phyloP scores from a whole-genome alignment of 2,113 vertebrate species.

The Cardinalis cardinalis region DNA sequence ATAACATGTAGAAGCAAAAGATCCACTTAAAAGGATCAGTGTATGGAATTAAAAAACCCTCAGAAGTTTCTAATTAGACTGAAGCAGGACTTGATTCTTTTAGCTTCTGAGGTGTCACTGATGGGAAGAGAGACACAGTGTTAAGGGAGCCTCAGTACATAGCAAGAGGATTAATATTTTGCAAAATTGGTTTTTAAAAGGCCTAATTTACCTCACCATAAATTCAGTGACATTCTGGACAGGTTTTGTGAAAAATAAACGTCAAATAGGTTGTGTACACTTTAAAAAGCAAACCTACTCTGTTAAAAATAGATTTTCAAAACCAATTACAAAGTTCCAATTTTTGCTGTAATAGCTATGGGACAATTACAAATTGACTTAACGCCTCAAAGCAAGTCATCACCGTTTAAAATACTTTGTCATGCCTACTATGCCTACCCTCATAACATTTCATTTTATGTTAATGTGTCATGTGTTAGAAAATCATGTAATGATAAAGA shows the following conservation, averaged over 20 bases:
- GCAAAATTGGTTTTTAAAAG: constrained; percentile 9
- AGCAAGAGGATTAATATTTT: constrained; percentile 35
- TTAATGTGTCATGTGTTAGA: constrained; percentile 54
- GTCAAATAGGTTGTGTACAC: background rate
- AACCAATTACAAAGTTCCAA: constrained; percentile 47
- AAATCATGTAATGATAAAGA: constrained; percentile 56
- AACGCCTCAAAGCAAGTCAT: constrained; percentile 58
- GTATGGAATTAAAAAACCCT: background rate
- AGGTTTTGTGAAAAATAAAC: background rate
- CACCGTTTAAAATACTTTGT: constrained; percentile 43
- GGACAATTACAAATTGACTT: constrained; percentile 59
- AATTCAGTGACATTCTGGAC: background rate
- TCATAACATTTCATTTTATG: constrained; percentile 47
- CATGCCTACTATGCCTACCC: constrained; percentile 24
- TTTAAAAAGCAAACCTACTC: constrained; percentile 14
- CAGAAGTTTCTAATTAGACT: constrained; percentile 7
- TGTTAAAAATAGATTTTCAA: constrained; percentile 48
- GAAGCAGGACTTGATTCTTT: background rate
- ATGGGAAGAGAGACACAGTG: no score
- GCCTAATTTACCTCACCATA: background rate
- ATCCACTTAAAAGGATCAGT: background rate
- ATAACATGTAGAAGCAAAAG: background rate
- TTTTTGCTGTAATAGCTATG: constrained; percentile 45
- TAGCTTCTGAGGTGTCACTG: no score
- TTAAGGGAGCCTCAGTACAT: background rate